These are phyloP conservation scores for Harpegnathos saltator DNA, from an alignment of 1,140 invertebrate species.

Conservation along the genomic window DNA sequence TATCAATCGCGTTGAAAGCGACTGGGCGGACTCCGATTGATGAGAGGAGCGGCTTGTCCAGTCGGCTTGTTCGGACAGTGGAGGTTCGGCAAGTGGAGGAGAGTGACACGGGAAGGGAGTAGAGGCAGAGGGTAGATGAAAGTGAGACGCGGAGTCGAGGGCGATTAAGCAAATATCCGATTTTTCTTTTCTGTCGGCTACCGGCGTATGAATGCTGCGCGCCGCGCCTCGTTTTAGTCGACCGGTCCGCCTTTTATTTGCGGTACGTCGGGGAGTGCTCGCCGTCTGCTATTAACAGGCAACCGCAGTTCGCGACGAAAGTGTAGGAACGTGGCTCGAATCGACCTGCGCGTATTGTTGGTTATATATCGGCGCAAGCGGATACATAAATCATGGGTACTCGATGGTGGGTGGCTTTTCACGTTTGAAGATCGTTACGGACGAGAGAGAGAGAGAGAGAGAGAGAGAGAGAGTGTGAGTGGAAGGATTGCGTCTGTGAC, in stretches of 20 bases:
- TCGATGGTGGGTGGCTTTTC: slow-evolving; percentile 23
- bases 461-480: background rate
- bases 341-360: slow-evolving; percentile 28
- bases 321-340: slow-evolving; percentile 51
- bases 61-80: too few species aligned
- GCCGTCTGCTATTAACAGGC: slow-evolving; percentile 58
- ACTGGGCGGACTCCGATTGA: background rate
- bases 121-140: slow-evolving; percentile 51
- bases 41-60: too few species aligned
- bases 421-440: slow-evolving; percentile 27
- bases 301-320: slow-evolving; percentile 60
- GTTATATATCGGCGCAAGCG: slow-evolving; percentile 12
- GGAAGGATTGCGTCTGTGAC: slow-evolving; percentile 37
- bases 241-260: slow-evolving; percentile 65
- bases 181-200: slow-evolving; percentile 50
- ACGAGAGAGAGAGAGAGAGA: slow-evolving; percentile 28
- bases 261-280: slow-evolving; percentile 31
- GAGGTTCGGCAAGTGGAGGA: too few species aligned
- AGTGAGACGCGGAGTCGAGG: slow-evolving; percentile 59
- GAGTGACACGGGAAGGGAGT: slow-evolving; percentile 38
- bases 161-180: slow-evolving; percentile 74
- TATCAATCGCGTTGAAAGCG: slow-evolving; percentile 78
- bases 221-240: slow-evolving; percentile 49
- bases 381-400: slow-evolving; percentile 56
- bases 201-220: slow-evolving; percentile 46